A percentile compares a stretch with the other conserved stretches of the same genome.
These are phyloP conservation scores for Falcaria lacertinaria DNA, from an alignment of 2,888 invertebrate species.

Conservation along the genomic window DNA sequence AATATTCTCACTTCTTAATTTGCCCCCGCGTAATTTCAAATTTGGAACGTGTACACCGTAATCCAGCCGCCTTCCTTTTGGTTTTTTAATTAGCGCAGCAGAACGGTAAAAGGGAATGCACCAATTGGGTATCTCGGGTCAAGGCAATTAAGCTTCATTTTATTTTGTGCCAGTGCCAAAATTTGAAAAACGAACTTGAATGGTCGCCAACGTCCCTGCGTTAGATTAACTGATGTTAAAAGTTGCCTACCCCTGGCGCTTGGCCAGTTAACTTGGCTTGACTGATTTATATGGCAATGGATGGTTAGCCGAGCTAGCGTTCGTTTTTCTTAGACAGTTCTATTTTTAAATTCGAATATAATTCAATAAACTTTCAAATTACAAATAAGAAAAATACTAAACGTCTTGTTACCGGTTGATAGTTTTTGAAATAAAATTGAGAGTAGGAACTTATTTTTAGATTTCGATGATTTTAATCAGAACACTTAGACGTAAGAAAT, in stretches of 20 bases:
- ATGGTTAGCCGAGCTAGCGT: constrained; percentile 1
- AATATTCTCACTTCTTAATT: background rate
- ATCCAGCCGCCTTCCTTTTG: constrained; percentile 18
- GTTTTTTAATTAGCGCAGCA: constrained; percentile 43
- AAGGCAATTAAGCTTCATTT: constrained; percentile 64
- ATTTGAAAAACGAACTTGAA: constrained; percentile 58
- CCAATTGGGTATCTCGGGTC: constrained; percentile 45
- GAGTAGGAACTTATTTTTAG: no score
- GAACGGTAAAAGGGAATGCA: constrained; percentile 35
- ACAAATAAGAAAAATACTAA: no score
- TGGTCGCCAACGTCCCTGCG: constrained; percentile 51
- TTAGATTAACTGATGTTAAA: constrained; percentile 72
- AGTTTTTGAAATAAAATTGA: no score
- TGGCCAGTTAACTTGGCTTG: constrained; percentile 33
- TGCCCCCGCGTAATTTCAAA: constrained; percentile 11
- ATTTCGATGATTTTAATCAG: no score
- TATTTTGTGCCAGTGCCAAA: constrained; percentile 65
- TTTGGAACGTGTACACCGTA: constrained; percentile 15
- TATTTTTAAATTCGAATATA: no score
- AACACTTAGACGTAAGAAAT: no score
- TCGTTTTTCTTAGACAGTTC: background rate
- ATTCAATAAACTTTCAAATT: no score
- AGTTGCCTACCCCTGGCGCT: constrained; percentile 47
- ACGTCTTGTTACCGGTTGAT: no score
- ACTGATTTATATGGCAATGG: constrained; percentile 45